Evolutionary conservation across 1,140 invertebrate species (phyloP), one percentile per base, ranked within the genome.

Genomic region (Xylocopa sonorina): DNA sequence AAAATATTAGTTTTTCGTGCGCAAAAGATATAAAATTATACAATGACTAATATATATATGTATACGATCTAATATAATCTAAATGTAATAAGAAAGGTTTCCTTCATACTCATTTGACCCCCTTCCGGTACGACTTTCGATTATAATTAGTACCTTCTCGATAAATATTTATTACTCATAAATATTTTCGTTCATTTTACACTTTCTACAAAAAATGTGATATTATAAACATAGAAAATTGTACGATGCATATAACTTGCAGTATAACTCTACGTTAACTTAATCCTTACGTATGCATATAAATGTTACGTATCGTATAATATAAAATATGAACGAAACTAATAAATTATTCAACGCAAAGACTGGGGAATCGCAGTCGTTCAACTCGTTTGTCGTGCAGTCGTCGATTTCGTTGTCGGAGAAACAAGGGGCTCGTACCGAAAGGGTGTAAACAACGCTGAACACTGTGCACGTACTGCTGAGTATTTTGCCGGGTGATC

Each of bases 41-140:
- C 46, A 62, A 58, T 48, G 38, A 46, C 43, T 74, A n/a, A n/a
- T n/a, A 64, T 41, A 50, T 38, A 32, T n/a, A 18, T 38, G 53
- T 41, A 50, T 48, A 43, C 34, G 24, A 51, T 27, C 43, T 62
- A 78, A 60, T 29, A 14, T 63, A 73, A 74, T 78, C 55, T 78
- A 78, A 71, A 71, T 14, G 27, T 50, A 58, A 21, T 62, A 60
- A 69, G 55, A 69, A 41, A 68, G 24, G 21, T 46, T n/a, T 10
- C 18, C 12, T 10, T 21, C 10, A 9, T 27, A 9, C 32, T 55
- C 21, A 4, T 69, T 66, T 18, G 43, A 24, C 48, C 66, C 66
- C 66, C 66, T 77, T 69, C 38, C 74, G 74, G 66, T 58, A 69
- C 74, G 38, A 48, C n/a, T 38, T 21, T 55, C 58, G n/a, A 21